These are phyloP conservation scores for Gymnogyps californianus DNA, from an alignment of 2,113 vertebrate genomes.

Conservation along the genomic window DNA sequence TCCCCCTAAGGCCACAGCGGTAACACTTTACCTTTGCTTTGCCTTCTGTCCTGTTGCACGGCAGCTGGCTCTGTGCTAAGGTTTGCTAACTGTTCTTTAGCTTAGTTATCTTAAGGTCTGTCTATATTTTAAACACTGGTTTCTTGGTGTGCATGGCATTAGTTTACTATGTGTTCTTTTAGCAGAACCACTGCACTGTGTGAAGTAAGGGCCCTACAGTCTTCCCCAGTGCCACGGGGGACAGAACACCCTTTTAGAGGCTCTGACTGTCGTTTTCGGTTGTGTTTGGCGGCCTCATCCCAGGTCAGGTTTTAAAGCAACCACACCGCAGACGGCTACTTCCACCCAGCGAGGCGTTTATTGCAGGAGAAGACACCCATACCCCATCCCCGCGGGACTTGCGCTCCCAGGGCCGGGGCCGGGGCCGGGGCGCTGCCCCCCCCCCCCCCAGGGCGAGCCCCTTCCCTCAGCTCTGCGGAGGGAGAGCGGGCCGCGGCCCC, in stretches of 20 bases:
- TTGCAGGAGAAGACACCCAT: background rate
- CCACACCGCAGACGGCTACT: background rate
- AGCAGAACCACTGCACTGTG: fast-evolving
- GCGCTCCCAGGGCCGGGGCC: too few relatives aligned
- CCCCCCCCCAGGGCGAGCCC: background rate
- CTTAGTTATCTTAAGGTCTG: fast-evolving
- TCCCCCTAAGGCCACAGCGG: fast-evolving
- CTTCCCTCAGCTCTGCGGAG: fast-evolving
- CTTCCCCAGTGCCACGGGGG: fast-evolving
- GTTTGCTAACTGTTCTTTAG: fast-evolving
- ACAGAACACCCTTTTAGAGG: fast-evolving
- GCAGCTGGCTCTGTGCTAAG: background rate
- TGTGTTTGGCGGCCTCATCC: fast-evolving
- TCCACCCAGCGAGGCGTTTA: background rate
- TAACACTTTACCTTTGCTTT: background rate
- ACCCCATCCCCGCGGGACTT: fast-evolving
- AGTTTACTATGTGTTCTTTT: fast-evolving
- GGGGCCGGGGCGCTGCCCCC: background rate
- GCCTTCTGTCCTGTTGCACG: background rate
- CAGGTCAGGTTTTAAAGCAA: background rate
- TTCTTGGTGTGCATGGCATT: fast-evolving
- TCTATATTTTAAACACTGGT: fast-evolving
- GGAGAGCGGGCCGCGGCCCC: too few relatives aligned
- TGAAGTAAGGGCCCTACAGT: fast-evolving
- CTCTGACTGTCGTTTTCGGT: fast-evolving